Conservation (phyloP, 2,113 vertebrate genomes). For the Pelusios castaneus region DNA sequence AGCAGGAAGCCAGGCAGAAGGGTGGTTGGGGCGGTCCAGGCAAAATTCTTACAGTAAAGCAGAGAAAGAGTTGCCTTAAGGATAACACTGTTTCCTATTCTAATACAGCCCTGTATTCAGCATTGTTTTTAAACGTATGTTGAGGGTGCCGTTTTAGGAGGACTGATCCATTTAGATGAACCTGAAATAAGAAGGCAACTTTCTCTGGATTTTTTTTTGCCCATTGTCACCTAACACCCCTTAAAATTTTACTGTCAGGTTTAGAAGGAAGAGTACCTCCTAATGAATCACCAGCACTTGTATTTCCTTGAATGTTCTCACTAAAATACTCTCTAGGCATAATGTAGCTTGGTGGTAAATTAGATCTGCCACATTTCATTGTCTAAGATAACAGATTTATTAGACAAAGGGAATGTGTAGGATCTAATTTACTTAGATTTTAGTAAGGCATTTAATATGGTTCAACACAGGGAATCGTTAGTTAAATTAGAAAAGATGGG, state of each 20-base stretch:
- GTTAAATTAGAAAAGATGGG: too few species aligned
- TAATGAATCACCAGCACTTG: background rate
- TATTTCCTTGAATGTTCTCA: background rate
- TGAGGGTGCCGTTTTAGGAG: background rate
- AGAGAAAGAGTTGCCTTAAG: background rate
- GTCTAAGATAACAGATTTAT: too few species aligned
- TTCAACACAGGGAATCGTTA: too few species aligned
- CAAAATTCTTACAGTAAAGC: background rate
- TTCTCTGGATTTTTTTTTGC: background rate
- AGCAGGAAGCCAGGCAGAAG: background rate
- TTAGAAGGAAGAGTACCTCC: background rate
- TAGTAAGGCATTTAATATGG: too few species aligned
- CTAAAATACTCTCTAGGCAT: too few species aligned
- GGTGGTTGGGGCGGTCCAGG: background rate
- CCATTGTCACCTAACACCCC: background rate
- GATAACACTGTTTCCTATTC: background rate
- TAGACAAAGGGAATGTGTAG: too few species aligned
- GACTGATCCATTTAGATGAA: fast-evolving
- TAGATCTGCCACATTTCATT: too few species aligned
- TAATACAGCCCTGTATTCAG: background rate
- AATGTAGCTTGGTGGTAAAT: background rate
- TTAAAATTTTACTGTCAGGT: background rate
- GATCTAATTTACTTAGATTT: too few species aligned
- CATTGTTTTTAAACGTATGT: background rate
- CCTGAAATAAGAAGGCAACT: background rate